Evolutionary conservation across 2,797 vertebrate genomes (phyloP).

Genomic region (Sebastes diploproa): DNA sequence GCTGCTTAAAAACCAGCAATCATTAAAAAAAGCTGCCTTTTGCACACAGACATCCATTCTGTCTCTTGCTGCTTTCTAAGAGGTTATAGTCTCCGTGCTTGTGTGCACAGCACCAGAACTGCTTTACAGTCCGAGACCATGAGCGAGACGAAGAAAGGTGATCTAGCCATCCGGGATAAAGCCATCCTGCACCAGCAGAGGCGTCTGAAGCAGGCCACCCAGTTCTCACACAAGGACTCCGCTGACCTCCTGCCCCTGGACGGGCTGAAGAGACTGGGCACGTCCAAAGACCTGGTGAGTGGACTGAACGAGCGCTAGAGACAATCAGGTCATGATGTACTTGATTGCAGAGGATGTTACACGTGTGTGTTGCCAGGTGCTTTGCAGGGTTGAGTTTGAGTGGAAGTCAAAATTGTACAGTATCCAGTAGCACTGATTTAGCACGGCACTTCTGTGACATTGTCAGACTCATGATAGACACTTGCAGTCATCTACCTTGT

Average conservation of each 20-base stretch:
- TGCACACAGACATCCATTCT: conserved; percentile 8
- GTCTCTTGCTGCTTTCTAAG: background rate
- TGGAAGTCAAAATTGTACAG: background rate
- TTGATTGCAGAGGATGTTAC: background rate
- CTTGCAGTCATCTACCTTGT: background rate
- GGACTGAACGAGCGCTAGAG: background rate
- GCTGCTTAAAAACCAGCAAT: conserved; percentile 22
- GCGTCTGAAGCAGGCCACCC: conserved; percentile 93
- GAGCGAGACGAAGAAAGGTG: conserved; percentile 83
- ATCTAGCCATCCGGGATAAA: conserved; percentile 87
- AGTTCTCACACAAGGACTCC: conserved; percentile 96
- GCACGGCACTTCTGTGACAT: background rate
- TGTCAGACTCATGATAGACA: background rate
- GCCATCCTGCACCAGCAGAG: conserved; percentile 93
- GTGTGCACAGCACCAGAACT: conserved; percentile 26
- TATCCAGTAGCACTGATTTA: background rate
- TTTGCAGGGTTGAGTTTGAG: background rate
- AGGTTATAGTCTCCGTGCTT: conserved; percentile 19
- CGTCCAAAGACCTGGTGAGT: conserved; percentile 96
- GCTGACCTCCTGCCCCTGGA: conserved; percentile 97
- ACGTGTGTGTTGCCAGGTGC: background rate
- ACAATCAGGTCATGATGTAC: background rate
- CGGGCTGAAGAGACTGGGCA: conserved; percentile 92
- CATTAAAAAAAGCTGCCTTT: conserved; percentile 8
- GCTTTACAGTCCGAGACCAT: conserved; percentile 61